Evolutionary conservation across 2,113 vertebrate genomes (phyloP).

Genomic region (Lasiurus cinereus): DNA sequence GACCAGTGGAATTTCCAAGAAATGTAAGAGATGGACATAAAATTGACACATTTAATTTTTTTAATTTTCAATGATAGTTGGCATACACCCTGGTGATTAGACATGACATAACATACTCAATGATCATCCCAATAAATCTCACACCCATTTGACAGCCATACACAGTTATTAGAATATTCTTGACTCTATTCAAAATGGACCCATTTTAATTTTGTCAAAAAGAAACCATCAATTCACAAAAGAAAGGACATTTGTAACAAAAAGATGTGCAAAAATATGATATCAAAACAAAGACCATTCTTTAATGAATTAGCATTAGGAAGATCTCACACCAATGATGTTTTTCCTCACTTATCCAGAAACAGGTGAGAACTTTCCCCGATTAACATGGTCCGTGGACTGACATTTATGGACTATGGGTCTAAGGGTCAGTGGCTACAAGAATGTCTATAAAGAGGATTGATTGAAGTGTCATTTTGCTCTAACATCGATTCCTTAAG

Average conservation of each 20-base stretch:
- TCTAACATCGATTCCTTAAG: constrained; percentile 41
- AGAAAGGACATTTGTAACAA: not conserved
- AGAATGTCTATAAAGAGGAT: not conserved
- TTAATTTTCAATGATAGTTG: not conserved
- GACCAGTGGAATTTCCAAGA: constrained; percentile 25
- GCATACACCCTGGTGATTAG: not conserved
- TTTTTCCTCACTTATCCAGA: constrained; percentile 11
- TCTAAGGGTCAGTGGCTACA: not conserved
- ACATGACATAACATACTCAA: not conserved
- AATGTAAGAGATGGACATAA: constrained; percentile 29
- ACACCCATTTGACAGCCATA: not conserved
- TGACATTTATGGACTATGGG: not conserved
- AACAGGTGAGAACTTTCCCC: not conserved
- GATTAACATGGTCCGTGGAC: not conserved
- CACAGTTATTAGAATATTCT: not conserved
- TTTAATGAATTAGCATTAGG: not conserved
- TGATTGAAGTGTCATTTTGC: not conserved
- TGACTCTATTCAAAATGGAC: not conserved
- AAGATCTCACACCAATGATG: not conserved
- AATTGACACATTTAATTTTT: not conserved
- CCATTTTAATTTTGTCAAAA: constrained; percentile 10
- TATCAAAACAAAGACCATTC: not conserved
- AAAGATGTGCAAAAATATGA: not conserved
- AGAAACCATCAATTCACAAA: not conserved
- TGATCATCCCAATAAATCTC: not conserved